Conservation (phyloP, 2,888 invertebrate species). For the Lasioglossum marginatum region DNA sequence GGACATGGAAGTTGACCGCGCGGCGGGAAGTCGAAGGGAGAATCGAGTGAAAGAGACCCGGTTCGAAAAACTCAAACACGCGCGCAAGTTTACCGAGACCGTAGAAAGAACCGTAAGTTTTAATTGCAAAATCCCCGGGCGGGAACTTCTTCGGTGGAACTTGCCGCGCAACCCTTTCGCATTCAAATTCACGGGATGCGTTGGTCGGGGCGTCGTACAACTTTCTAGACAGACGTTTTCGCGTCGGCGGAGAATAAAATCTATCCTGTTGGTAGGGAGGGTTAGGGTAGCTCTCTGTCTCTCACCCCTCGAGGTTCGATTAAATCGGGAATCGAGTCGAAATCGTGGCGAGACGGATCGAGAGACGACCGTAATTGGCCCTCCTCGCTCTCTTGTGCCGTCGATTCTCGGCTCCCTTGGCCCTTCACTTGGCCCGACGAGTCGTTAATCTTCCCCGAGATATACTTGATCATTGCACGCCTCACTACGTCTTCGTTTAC, state of each 20-base stretch:
- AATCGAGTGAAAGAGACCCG: background rate
- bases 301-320: slow-evolving; percentile 57
- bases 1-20: background rate
- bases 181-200: slow-evolving; percentile 46
- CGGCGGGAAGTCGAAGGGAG: background rate
- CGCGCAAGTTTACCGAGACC: slow-evolving; percentile 13
- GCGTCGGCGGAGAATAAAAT: slow-evolving; percentile 1
- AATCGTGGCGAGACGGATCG: slow-evolving; percentile 71
- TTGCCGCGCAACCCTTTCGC: slow-evolving; percentile 18
- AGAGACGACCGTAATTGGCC: slow-evolving; percentile 68
- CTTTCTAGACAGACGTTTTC: slow-evolving; percentile 51
- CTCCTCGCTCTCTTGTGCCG: slow-evolving; percentile 63
- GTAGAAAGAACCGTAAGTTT: slow-evolving; percentile 33
- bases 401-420: slow-evolving; percentile 57
- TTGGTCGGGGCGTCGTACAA: background rate
- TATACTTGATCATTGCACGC: slow-evolving; percentile 74
- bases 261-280: background rate
- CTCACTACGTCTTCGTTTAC: slow-evolving; percentile 73
- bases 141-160: slow-evolving; percentile 20
- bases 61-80: slow-evolving; percentile 8
- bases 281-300: background rate
- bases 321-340: slow-evolving; percentile 71
- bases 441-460: slow-evolving; percentile 73
- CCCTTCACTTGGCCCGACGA: slow-evolving; percentile 58
- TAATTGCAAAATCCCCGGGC: slow-evolving; percentile 40